Conservation (phyloP, 2,797 vertebrate species). For the Simalia tracyae region DNA sequence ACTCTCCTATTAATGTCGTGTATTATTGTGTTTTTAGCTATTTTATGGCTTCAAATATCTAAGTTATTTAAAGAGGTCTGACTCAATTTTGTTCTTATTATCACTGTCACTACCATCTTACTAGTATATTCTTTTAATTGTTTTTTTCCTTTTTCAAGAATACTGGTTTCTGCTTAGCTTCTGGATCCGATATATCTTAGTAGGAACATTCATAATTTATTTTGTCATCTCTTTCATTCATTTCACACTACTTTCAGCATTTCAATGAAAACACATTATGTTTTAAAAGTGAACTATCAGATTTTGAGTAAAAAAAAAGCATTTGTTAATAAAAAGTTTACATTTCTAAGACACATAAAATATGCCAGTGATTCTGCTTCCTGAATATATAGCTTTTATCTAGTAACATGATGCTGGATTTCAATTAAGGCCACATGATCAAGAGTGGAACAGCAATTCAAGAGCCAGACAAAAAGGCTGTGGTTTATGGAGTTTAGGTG, state of each 20-base stretch:
- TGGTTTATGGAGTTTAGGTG: not conserved
- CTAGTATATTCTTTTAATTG: not conserved
- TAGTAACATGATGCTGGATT: constrained; percentile 46
- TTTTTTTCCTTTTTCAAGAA: not conserved
- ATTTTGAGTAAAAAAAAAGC: not conserved
- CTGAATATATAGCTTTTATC: constrained; percentile 61
- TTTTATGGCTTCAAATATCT: no score
- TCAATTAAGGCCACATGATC: constrained; percentile 59
- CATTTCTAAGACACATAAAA: constrained; percentile 39
- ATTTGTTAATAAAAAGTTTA: constrained; percentile 51
- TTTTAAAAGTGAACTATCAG: not conserved
- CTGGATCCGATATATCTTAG: not conserved
- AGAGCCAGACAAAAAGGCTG: constrained; percentile 11
- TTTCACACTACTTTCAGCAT: not conserved
- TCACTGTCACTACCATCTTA: not conserved
- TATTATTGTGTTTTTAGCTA: not conserved
- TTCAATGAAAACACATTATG: not conserved
- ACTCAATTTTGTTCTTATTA: not conserved
- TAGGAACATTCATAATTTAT: not conserved
- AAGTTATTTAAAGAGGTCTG: not conserved
- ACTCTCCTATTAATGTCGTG: not conserved
- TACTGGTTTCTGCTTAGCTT: not conserved
- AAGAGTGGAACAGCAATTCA: constrained; percentile 52
- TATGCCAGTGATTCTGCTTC: constrained; percentile 59
- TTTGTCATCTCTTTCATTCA: not conserved